Evolutionary conservation across 2,113 vertebrate species (phyloP).

Genomic region (Otolemur garnettii): DNA sequence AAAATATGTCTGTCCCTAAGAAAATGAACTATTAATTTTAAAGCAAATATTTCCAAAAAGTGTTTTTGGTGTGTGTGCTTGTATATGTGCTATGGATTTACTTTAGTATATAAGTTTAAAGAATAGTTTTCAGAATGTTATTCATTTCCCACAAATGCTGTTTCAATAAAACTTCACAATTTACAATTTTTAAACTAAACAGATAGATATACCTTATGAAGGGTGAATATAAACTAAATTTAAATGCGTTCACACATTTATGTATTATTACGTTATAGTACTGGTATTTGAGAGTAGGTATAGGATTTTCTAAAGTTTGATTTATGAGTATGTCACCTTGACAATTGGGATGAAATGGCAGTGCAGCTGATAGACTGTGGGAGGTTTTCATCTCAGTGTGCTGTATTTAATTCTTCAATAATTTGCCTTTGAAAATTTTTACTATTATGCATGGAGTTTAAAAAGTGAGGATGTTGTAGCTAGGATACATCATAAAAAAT

Average conservation of each 20-base stretch:
- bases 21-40: constrained; percentile 26
- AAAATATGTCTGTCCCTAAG: not conserved
- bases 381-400: not conserved
- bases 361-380: not conserved
- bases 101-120: constrained; percentile 2
- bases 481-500: constrained; percentile 3
- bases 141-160: constrained; percentile 29
- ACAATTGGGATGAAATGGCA: not conserved
- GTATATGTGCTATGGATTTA: not conserved
- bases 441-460: not conserved
- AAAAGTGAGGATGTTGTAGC: not conserved
- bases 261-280: not conserved
- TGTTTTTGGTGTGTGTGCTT: not conserved
- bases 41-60: not conserved
- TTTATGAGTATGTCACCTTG: not conserved
- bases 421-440: constrained; percentile 34
- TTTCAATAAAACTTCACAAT: constrained; percentile 40
- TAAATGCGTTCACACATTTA: not conserved
- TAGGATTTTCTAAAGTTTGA: not conserved
- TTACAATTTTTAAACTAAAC: constrained; percentile 35
- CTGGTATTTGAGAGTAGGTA: not conserved
- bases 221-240: not conserved
- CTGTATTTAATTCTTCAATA: constrained; percentile 21
- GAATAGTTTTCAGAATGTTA: not conserved
- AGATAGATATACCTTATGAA: not conserved